Percentiles rank a stretch among this genome's conserved stretches.
These are phyloP conservation scores for Puffinus mauretanicus DNA, from an alignment of 2,113 vertebrate species.

Conservation along the genomic window DNA sequence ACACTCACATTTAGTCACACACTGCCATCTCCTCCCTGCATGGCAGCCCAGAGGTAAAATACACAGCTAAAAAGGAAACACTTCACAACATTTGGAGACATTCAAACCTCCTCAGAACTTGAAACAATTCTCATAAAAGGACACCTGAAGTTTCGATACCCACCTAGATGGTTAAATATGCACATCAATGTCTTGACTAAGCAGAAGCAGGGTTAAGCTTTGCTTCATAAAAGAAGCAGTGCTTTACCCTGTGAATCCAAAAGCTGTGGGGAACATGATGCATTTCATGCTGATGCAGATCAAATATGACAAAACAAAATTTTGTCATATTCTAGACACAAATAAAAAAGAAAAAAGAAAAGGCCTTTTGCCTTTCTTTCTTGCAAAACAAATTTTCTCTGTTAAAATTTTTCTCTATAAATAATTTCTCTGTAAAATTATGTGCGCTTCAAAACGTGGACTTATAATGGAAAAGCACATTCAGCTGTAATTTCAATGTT, in stretches of 20 bases:
- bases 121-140: background rate
- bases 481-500: background rate
- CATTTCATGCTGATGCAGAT: background rate
- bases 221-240: background rate
- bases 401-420: background rate
- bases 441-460: background rate
- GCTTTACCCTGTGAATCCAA: background rate
- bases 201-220: background rate
- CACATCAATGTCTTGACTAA: rapidly evolving
- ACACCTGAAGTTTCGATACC: background rate
- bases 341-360: no score
- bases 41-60: background rate
- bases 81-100: background rate
- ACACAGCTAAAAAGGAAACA: background rate
- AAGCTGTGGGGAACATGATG: background rate
- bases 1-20: background rate
- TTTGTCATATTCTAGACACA: background rate
- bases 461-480: background rate
- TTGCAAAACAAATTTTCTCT: background rate
- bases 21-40: background rate
- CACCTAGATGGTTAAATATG: background rate
- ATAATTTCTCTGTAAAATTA: background rate
- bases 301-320: background rate
- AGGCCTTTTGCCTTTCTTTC: rapidly evolving
- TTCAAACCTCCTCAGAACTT: background rate